These are phyloP conservation scores for Glomeris maerens DNA, from an alignment of 1,140 invertebrate species.

Conservation along the genomic window DNA sequence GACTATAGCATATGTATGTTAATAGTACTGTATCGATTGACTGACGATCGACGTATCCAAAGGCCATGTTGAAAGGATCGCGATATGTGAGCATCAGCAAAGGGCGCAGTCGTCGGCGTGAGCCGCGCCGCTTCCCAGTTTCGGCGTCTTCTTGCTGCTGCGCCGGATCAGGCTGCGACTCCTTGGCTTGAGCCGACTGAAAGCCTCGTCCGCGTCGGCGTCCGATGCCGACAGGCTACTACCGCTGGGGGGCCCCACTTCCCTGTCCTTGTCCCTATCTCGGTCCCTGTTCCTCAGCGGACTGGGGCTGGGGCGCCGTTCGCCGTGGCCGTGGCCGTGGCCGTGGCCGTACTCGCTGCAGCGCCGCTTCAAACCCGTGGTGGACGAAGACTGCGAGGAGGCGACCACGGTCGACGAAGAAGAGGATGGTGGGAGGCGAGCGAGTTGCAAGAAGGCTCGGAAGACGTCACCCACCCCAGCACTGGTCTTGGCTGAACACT, in stretches of 20 bases:
- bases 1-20: no score
- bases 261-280: constrained; percentile 5
- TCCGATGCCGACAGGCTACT: constrained; percentile 19
- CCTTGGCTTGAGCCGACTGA: constrained; percentile 40
- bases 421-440: constrained; percentile 20
- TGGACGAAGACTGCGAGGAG: constrained; percentile 39
- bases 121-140: constrained; percentile 14
- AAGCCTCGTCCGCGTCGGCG: constrained; percentile 21
- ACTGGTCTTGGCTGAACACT: constrained; percentile 67
- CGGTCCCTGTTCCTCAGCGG: constrained; percentile 3
- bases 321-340: constrained; percentile 35
- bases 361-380: constrained; percentile 47
- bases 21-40: no score
- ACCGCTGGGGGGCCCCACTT: constrained; percentile 23
- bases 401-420: constrained; percentile 28
- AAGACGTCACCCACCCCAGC: constrained; percentile 56
- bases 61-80: no score
- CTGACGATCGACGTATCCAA: no score
- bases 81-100: no score
- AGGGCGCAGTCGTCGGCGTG: neutral
- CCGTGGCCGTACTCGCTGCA: constrained; percentile 55
- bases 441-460: constrained; percentile 24
- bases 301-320: constrained; percentile 26
- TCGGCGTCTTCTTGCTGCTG: constrained; percentile 56
- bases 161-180: constrained; percentile 60